Conservation (phyloP, 2,888 invertebrate species). For the Leucophora obtusa region DNA sequence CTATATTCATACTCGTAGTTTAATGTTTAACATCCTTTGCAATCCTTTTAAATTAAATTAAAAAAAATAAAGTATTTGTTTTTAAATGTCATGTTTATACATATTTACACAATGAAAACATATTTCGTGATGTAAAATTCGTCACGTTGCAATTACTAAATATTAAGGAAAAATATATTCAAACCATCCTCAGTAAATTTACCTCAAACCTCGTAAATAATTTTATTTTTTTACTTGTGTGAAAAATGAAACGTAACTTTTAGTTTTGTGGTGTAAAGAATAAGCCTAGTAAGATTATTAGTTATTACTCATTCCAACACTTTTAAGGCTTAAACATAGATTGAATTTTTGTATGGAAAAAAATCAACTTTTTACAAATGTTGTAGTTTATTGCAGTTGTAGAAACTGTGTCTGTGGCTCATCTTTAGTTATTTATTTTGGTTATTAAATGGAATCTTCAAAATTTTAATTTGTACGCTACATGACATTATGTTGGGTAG, state of each 20-base stretch:
- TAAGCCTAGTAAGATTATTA: constrained; percentile 29
- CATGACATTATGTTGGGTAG: neutral
- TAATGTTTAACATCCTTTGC: constrained; percentile 24
- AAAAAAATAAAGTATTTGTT: constrained; percentile 35
- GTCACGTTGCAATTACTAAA: constrained; percentile 50
- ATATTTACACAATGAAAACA: constrained; percentile 39
- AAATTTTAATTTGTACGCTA: neutral
- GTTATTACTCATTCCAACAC: constrained; percentile 33
- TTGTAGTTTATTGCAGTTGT: neutral
- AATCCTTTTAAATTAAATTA: constrained; percentile 24
- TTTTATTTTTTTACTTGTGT: constrained; percentile 39
- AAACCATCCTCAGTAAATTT: constrained; percentile 26
- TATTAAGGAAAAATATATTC: constrained; percentile 25
- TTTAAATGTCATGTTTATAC: constrained; percentile 47
- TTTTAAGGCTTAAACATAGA: constrained; percentile 17
- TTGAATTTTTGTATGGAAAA: neutral
- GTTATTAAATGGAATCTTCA: neutral
- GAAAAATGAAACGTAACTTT: constrained; percentile 34
- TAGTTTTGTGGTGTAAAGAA: constrained; percentile 20
- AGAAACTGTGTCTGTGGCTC: neutral
- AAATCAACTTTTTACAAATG: neutral
- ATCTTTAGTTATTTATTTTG: neutral
- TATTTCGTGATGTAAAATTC: constrained; percentile 57
- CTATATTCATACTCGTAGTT: too few species aligned
- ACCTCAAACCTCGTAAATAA: constrained; percentile 50